Evolutionary conservation across 23 tunicate species (phyloP).

Genomic region (Styela plicata): DNA sequence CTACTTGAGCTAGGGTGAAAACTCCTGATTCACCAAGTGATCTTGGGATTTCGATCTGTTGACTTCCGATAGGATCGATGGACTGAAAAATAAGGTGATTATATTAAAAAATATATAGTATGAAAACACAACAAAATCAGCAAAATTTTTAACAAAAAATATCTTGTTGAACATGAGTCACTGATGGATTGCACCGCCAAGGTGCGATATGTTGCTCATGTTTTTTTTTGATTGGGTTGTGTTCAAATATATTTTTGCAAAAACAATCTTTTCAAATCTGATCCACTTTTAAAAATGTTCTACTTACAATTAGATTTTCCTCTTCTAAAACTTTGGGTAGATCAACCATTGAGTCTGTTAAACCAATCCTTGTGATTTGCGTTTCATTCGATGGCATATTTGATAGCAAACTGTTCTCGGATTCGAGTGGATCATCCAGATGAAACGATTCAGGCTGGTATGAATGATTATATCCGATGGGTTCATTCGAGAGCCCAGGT

Average conservation of each 20-base stretch:
- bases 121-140: too few species aligned
- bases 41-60: background rate
- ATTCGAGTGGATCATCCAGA: background rate
- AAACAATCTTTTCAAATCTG: too few species aligned
- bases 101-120: too few species aligned
- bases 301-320: background rate
- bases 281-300: too few species aligned
- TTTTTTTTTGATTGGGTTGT: too few species aligned
- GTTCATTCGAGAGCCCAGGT: background rate
- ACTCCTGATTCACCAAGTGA: slow-evolving; percentile 10
- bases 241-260: too few species aligned
- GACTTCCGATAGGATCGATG: background rate
- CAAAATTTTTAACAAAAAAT: too few species aligned
- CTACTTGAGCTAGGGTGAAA: slow-evolving; percentile 11
- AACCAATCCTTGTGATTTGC: slow-evolving; percentile 19
- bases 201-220: too few species aligned
- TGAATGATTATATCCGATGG: background rate
- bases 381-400: slow-evolving; percentile 8
- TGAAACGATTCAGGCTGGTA: slow-evolving; percentile 5
- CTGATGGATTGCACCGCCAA: too few species aligned
- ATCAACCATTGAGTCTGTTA: slow-evolving; percentile 2
- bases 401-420: background rate
- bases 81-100: background rate
- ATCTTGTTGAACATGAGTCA: too few species aligned
- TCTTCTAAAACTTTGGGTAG: background rate